Percentiles rank a stretch among this genome's conserved stretches.
These are phyloP conservation scores for Columbina picui DNA, from an alignment of 2,113 vertebrate genomes.

Conservation along the genomic window DNA sequence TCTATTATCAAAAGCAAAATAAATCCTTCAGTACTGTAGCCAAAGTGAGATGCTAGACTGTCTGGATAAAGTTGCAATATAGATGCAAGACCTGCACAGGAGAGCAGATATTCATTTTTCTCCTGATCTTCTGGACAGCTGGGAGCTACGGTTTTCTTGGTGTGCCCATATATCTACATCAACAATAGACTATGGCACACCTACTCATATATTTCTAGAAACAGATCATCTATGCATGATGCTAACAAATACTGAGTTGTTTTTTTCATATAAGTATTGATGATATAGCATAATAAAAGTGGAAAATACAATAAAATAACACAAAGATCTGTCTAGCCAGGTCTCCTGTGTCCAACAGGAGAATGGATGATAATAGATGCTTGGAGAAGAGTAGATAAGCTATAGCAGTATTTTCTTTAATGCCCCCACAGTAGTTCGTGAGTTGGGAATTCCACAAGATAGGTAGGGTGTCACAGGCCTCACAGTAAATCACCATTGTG, in stretches of 20 bases:
- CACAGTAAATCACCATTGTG: not conserved
- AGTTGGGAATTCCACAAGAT: not conserved
- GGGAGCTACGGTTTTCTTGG: not conserved
- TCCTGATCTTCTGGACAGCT: not conserved
- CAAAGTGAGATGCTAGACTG: not conserved
- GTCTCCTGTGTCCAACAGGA: not conserved
- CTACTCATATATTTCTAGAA: not conserved
- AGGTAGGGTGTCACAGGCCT: not conserved
- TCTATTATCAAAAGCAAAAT: not conserved
- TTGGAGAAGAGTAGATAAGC: not conserved
- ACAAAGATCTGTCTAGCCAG: not conserved
- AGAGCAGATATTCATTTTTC: not conserved
- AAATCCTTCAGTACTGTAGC: not conserved
- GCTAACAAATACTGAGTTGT: not conserved
- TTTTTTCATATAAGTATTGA: not conserved
- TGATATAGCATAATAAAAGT: not conserved
- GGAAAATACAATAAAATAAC: not conserved
- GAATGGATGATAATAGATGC: not conserved
- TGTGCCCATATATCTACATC: not conserved
- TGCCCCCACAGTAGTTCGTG: not conserved
- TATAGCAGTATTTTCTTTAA: not conserved
- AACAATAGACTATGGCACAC: not conserved
- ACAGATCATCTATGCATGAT: not conserved
- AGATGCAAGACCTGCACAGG: not conserved
- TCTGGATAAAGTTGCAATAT: not conserved